Evolutionary conservation across 1,140 invertebrate genomes (phyloP), one percentile per base, ranked within the genome.

Genomic region (Hylaeus anthracinus): DNA sequence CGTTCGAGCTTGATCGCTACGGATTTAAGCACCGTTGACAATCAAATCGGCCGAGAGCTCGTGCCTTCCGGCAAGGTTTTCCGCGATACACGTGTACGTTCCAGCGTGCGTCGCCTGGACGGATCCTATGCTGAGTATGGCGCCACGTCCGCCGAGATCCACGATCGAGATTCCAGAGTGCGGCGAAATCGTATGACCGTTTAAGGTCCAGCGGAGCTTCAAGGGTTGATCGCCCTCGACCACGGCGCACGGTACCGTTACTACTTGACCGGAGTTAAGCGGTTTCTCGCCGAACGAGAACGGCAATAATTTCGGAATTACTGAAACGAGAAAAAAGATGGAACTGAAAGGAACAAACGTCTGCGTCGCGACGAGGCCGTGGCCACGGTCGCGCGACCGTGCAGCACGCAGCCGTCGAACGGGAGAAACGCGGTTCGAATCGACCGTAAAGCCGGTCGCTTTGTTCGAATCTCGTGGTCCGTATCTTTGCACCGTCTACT

Each of bases 61-160:
- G 77, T 94, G 94, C 87, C 94, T 94, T 72, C 96, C 96, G 79
- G 96, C 96, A 75, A 94, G 93, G 92, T 97, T 98, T 93, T 95
- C 95, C 66, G 96, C 97, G 79, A 95, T 94, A 92, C 97, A 98
- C n/a, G 96, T 97, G 91, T 97, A 98, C 89, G 96, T 96, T 88
- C 97, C 97, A 81, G 96, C 95, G 92, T 97, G 96, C 82, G 94
- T 93, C 55, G 95, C 95, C 88, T 95, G 94, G 73, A 96, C 95
- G 81, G 94, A 95, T 90, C 96, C 96, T 85, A 97, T 97, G 85
- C 95, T 95, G 75, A 97, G 93, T 86, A 96, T 94, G 84, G 95
- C 96, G 89, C 95, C 96, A 82, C 96, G 94, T 92, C 95, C 95
- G 60, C 96, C 95, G 84, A 95, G 91, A 92, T 96, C 96, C 76